A percentile compares a stretch with the other conserved stretches of the same genome.
These are phyloP conservation scores for Meleagris gallopavo DNA, from an alignment of 2,113 vertebrate genomes.

Conservation along the genomic window DNA sequence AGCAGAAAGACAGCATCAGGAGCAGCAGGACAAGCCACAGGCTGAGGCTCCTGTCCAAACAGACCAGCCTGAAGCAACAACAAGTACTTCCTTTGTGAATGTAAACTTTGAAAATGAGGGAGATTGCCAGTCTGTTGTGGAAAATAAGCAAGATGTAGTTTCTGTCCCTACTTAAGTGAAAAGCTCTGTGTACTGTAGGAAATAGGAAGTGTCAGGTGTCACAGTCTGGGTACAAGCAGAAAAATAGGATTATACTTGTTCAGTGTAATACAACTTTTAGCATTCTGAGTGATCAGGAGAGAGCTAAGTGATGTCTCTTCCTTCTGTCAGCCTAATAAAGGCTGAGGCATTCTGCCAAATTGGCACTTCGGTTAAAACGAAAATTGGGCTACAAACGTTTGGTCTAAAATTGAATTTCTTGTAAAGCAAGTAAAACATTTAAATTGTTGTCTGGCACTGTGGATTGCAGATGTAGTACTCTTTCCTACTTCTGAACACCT, in stretches of 20 bases:
- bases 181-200: slow-evolving; percentile 26
- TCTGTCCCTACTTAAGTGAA: slow-evolving; percentile 82
- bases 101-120: slow-evolving; percentile 85
- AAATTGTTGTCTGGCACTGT: slow-evolving; percentile 30
- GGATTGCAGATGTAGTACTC: slow-evolving; percentile 8
- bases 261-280: slow-evolving; percentile 59
- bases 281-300: slow-evolving; percentile 68
- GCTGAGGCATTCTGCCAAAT: slow-evolving; percentile 33
- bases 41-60: slow-evolving; percentile 71
- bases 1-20: slow-evolving; percentile 85
- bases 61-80: slow-evolving; percentile 74
- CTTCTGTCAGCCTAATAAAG: slow-evolving; percentile 40
- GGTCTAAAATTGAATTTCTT: slow-evolving; percentile 30
- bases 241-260: slow-evolving; percentile 64
- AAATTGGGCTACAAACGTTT: slow-evolving; percentile 55
- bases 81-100: slow-evolving; percentile 75
- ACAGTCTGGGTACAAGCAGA: slow-evolving; percentile 22
- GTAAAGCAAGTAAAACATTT: slow-evolving; percentile 36
- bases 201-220: slow-evolving; percentile 17
- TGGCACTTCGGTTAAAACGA: slow-evolving; percentile 3
- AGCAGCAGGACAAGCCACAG: slow-evolving; percentile 74
- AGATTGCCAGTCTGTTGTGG: slow-evolving; percentile 67
- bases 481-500: slow-evolving; percentile 15
- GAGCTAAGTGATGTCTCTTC: slow-evolving; percentile 32
- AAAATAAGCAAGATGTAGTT: slow-evolving; percentile 82